Conservation (phyloP, 2,113 vertebrate species). For the Notarius lentiginosus region DNA sequence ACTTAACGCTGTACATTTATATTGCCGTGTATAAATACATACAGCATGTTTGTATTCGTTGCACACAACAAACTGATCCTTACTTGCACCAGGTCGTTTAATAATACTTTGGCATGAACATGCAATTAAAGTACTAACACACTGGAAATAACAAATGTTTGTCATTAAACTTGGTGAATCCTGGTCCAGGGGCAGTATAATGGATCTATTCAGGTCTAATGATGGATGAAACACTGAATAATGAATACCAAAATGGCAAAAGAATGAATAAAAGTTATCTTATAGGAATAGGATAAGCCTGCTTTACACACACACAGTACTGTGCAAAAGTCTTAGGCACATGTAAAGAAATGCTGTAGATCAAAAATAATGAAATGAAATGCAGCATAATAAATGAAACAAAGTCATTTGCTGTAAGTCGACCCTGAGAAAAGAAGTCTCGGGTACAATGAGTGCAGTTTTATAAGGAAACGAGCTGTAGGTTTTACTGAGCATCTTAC, state of each 20-base stretch:
- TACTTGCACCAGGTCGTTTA: constrained; percentile 2
- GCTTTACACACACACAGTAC: neutral
- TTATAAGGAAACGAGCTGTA: too few species aligned
- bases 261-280: neutral
- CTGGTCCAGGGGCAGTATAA: neutral
- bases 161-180: neutral
- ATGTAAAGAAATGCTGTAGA: too few species aligned
- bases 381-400: too few species aligned
- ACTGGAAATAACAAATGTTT: constrained; percentile 7
- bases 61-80: neutral
- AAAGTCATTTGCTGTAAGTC: too few species aligned
- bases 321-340: too few species aligned
- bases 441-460: too few species aligned
- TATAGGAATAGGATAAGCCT: neutral
- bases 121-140: neutral
- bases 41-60: neutral
- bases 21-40: constrained; percentile 14
- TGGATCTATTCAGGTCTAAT: neutral
- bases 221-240: constrained; percentile 1
- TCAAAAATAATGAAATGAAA: too few species aligned
- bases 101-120: neutral
- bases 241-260: neutral
- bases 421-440: too few species aligned
- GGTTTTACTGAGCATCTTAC: too few species aligned
- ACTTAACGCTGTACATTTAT: neutral